A percentile compares a stretch with the other conserved stretches of the same genome.
Conservation (phyloP, 64 coral and sea anemone genomes). For the Dendronephthya gigantea region DNA sequence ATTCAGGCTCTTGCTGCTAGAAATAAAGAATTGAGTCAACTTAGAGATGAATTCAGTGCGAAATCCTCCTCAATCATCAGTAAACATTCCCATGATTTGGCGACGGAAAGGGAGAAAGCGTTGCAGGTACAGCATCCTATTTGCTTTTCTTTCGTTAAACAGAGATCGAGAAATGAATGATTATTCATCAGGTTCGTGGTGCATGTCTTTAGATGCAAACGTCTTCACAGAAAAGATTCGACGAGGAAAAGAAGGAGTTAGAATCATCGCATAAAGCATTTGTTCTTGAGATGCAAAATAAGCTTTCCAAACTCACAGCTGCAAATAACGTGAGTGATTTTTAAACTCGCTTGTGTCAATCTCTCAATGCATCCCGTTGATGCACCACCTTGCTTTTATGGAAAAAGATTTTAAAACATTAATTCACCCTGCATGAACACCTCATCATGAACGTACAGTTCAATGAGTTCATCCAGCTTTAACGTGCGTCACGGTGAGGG, state of each 20-base stretch:
- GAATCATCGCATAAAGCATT: slow-evolving; percentile 30
- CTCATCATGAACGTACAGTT: too few species aligned
- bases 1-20: slow-evolving; percentile 43
- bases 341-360: too few species aligned
- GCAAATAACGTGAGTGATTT: background rate
- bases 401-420: too few species aligned
- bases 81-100: slow-evolving; percentile 62
- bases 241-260: slow-evolving; percentile 40
- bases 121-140: too few species aligned
- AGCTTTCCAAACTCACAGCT: background rate
- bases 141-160: too few species aligned
- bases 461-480: too few species aligned
- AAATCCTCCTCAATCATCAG: slow-evolving; percentile 45
- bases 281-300: slow-evolving; percentile 8
- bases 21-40: slow-evolving; percentile 40
- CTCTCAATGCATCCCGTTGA: too few species aligned
- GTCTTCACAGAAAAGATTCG: slow-evolving; percentile 29
- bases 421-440: too few species aligned
- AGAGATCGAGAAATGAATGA: too few species aligned
- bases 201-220: slow-evolving; percentile 25
- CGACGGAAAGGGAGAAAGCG: slow-evolving; percentile 48
- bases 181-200: too few species aligned
- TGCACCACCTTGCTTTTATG: too few species aligned
- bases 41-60: slow-evolving; percentile 38
- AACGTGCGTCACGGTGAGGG: too few species aligned